Percentiles rank a stretch among this genome's conserved stretches.
phyloP scores from a whole-genome alignment of 2,888 invertebrate genomes.

The Eupsilia transversa region DNA sequence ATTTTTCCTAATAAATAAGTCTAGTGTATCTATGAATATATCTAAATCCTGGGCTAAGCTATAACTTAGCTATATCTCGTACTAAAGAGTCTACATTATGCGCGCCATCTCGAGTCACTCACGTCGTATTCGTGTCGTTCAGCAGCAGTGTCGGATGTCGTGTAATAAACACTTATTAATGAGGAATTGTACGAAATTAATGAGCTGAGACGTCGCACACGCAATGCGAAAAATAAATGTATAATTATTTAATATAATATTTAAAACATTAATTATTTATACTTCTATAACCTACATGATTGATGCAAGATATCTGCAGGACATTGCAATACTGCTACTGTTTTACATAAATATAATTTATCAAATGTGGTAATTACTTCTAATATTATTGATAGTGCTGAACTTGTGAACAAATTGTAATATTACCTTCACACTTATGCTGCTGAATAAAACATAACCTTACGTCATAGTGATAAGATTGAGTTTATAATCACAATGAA shows the following conservation, averaged over 20 bases:
- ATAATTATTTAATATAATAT: conserved; percentile 2
- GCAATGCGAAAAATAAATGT: neutral
- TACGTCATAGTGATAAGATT: neutral
- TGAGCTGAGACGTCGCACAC: conserved; percentile 5
- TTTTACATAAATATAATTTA: conserved; percentile 37
- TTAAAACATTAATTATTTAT: conserved; percentile 10
- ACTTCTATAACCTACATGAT: conserved; percentile 19
- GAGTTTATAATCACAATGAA: neutral
- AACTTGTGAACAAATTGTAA: conserved; percentile 36
- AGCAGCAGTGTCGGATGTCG: neutral
- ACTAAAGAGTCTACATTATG: conserved; percentile 26
- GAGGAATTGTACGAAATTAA: conserved; percentile 23
- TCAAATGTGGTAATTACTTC: conserved; percentile 57
- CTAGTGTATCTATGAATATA: neutral
- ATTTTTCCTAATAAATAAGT: neutral
- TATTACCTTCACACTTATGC: conserved; percentile 3
- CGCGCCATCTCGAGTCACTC: conserved; percentile 15
- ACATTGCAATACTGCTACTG: conserved; percentile 38
- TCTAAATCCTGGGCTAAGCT: neutral
- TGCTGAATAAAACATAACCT: conserved; percentile 7
- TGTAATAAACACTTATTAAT: conserved; percentile 29
- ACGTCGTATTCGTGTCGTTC: neutral
- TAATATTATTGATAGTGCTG: conserved; percentile 57
- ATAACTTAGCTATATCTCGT: conserved; percentile 20
- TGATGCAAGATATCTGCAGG: conserved; percentile 14